phyloP scores from a whole-genome alignment of 2,797 vertebrate genomes.

The Scomberomorus guttatus region DNA sequence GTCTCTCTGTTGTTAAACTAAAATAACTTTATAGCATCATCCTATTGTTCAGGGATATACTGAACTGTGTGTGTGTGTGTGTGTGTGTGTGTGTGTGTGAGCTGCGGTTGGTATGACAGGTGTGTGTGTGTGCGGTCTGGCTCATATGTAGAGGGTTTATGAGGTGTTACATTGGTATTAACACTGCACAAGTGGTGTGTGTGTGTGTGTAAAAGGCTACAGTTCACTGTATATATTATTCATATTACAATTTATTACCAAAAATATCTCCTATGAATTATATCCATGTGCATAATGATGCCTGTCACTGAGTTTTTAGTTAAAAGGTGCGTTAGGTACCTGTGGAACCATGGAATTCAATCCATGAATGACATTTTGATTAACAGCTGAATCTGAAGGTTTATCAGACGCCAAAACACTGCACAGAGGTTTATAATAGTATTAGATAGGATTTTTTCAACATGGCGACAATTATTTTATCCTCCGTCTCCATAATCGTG shows the following conservation, averaged over 20 bases:
- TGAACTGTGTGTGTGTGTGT: slow-evolving; percentile 30
- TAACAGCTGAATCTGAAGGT: no score
- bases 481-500: no score
- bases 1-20: slow-evolving; percentile 70
- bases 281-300: no score
- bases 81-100: slow-evolving; percentile 14
- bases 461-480: no score
- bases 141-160: slow-evolving; percentile 29
- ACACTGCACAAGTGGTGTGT: neutral
- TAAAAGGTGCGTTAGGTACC: neutral
- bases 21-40: slow-evolving; percentile 70
- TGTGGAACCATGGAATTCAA: neutral
- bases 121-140: slow-evolving; percentile 10
- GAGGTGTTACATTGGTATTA: slow-evolving; percentile 14
- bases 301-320: no score
- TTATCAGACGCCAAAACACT: no score
- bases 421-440: no score
- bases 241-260: neutral
- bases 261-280: neutral
- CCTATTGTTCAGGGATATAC: slow-evolving; percentile 87
- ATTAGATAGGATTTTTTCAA: no score
- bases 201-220: neutral
- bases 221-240: neutral
- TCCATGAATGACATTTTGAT: no score
- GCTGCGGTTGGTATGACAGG: slow-evolving; percentile 2